phyloP scores from a whole-genome alignment of 2,888 invertebrate genomes.

The Zele albiditarsus region DNA sequence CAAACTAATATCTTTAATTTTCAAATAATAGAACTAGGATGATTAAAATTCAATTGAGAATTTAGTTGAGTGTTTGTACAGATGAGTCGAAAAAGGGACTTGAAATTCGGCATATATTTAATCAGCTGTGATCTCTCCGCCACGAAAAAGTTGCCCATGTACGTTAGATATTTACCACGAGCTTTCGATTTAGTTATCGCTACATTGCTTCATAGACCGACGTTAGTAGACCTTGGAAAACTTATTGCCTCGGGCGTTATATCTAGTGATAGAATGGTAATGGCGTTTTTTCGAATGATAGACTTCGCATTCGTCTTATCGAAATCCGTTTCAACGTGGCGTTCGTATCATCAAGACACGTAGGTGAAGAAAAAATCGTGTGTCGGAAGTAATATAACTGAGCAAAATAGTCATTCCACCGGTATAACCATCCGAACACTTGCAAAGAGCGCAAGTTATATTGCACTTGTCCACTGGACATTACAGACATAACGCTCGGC shows the following conservation, averaged over 20 bases:
- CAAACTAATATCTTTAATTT: not conserved
- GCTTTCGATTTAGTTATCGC: slow-evolving; percentile 9
- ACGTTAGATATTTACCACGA: not conserved
- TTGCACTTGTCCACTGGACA: not conserved
- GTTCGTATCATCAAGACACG: slow-evolving; percentile 38
- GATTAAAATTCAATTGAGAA: not conserved
- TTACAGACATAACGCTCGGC: not conserved
- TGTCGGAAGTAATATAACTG: slow-evolving; percentile 10
- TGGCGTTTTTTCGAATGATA: slow-evolving; percentile 4
- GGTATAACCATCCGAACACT: slow-evolving; percentile 17
- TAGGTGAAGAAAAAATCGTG: slow-evolving; percentile 38
- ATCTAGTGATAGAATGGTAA: slow-evolving; percentile 15
- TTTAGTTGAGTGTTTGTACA: not conserved
- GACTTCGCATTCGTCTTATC: slow-evolving; percentile 17
- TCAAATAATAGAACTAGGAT: slow-evolving; percentile 6
- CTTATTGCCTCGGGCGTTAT: slow-evolving; percentile 1
- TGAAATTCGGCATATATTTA: not conserved
- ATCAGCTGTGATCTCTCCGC: slow-evolving; percentile 4
- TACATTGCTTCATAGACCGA: not conserved
- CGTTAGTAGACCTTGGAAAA: slow-evolving; percentile 4
- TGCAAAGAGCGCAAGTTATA: not conserved
- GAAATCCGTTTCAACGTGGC: slow-evolving; percentile 27
- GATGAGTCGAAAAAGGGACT: slow-evolving; percentile 2
- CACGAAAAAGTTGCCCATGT: not conserved
- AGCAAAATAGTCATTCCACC: slow-evolving; percentile 17